These are phyloP conservation scores for Acrossocheilus wenchowensis DNA, from an alignment of 2,797 vertebrate species.

Conservation along the genomic window DNA sequence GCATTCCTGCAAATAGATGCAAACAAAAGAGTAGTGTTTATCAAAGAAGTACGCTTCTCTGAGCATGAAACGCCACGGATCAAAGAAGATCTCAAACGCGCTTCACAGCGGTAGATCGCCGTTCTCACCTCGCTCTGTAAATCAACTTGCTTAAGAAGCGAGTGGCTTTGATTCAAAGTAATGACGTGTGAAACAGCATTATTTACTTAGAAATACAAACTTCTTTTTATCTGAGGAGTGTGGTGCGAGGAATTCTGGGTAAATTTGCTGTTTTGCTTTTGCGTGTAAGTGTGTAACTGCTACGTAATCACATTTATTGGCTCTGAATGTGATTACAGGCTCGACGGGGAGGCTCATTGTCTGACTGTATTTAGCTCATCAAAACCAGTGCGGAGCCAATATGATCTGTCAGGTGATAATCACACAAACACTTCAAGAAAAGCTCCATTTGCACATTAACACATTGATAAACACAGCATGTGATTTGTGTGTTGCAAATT, in stretches of 20 bases:
- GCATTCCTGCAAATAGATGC: not conserved
- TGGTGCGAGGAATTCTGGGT: not conserved
- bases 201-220: constrained; percentile 35
- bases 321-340: constrained; percentile 54
- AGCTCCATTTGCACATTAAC: constrained; percentile 1
- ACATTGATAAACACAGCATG: constrained; percentile 23
- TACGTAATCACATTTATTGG: constrained; percentile 38
- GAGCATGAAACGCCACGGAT: constrained; percentile 33
- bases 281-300: constrained; percentile 28
- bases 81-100: constrained; percentile 28
- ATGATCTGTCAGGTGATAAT: constrained; percentile 55
- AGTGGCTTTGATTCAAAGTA: constrained; percentile 47
- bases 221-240: not conserved
- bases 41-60: constrained; percentile 37
- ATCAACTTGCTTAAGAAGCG: constrained; percentile 24
- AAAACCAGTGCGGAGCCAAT: constrained; percentile 10
- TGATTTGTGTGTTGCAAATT: not conserved
- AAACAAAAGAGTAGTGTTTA: constrained; percentile 26
- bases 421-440: constrained; percentile 34
- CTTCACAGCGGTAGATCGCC: constrained; percentile 24
- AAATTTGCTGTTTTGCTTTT: constrained; percentile 4
- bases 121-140: constrained; percentile 24
- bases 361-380: constrained; percentile 52
- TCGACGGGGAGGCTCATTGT: constrained; percentile 46
- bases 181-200: constrained; percentile 17